A percentile compares a stretch with the other conserved stretches of the same genome.
Evolutionary conservation across 1,140 invertebrate genomes (phyloP).

Genomic region (Bombus superbus): DNA sequence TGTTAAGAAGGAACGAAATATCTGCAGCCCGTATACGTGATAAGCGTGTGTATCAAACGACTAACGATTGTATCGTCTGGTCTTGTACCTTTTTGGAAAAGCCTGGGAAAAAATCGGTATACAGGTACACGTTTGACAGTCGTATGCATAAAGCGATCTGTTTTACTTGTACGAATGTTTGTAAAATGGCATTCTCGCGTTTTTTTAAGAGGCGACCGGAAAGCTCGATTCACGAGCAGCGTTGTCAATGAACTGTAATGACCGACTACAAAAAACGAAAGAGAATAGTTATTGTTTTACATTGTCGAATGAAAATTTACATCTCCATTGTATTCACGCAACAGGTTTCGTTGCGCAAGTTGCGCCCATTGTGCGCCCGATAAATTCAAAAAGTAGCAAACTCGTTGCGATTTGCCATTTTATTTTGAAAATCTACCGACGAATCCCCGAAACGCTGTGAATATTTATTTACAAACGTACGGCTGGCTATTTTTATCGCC

Average conservation of each 20-base stretch:
- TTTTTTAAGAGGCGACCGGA: background rate
- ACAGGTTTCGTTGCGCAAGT: background rate
- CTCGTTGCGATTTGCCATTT: background rate
- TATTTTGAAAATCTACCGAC: background rate
- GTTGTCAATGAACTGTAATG: constrained; percentile 18
- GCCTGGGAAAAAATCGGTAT: background rate
- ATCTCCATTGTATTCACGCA: constrained; percentile 37
- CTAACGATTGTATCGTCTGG: too few species aligned
- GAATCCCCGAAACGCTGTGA: background rate
- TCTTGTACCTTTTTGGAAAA: background rate
- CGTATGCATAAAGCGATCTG: background rate
- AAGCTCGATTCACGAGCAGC: background rate
- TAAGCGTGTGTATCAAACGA: background rate
- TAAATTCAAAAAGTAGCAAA: constrained; percentile 25
- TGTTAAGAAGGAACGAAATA: too few species aligned
- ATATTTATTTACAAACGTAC: background rate
- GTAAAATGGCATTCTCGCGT: background rate
- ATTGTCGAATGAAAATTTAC: constrained; percentile 50
- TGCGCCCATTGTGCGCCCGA: constrained; percentile 6
- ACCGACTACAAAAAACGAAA: background rate
- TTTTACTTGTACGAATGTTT: background rate
- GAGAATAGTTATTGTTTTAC: constrained; percentile 60
- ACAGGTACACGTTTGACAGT: background rate
- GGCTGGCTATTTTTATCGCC: too few species aligned
- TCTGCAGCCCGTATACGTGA: too few species aligned